Evolutionary conservation across 2,888 invertebrate species (phyloP).

Genomic region (Unio delphinus): DNA sequence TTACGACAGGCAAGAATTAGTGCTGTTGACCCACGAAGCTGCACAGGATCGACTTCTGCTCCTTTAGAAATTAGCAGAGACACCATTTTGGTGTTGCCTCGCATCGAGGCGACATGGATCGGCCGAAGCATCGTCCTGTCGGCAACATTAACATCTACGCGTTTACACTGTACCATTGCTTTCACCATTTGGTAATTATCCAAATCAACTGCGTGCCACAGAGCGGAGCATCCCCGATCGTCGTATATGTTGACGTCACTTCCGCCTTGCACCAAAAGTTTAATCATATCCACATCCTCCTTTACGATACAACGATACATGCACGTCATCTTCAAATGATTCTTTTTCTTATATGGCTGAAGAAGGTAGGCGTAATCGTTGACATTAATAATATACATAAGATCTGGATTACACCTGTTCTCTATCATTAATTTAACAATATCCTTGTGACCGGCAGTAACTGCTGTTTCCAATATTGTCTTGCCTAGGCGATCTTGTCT

Average conservation of each 20-base stretch:
- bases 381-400: constrained; percentile 50
- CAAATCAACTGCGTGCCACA: constrained; percentile 60
- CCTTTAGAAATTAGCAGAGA: constrained; percentile 50
- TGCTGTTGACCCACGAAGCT: constrained; percentile 57
- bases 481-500: constrained; percentile 44
- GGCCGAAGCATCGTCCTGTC: constrained; percentile 54
- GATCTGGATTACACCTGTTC: constrained; percentile 46
- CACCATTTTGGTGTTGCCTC: constrained; percentile 49
- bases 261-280: constrained; percentile 48
- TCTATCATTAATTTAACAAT: constrained; percentile 40
- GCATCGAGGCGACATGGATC: constrained; percentile 57
- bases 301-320: constrained; percentile 55
- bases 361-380: constrained; percentile 38
- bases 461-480: constrained; percentile 51
- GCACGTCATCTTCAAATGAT: constrained; percentile 49
- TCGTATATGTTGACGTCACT: constrained; percentile 58
- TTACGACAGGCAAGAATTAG: constrained; percentile 52
- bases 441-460: constrained; percentile 35
- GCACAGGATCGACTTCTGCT: constrained; percentile 50
- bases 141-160: constrained; percentile 50
- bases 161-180: constrained; percentile 33
- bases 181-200: constrained; percentile 57
- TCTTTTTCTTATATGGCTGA: constrained; percentile 39
- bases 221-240: constrained; percentile 52
- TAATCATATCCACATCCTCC: constrained; percentile 46